Evolutionary conservation across 2,797 vertebrate species (phyloP).

Genomic region (Catharus ustulatus): DNA sequence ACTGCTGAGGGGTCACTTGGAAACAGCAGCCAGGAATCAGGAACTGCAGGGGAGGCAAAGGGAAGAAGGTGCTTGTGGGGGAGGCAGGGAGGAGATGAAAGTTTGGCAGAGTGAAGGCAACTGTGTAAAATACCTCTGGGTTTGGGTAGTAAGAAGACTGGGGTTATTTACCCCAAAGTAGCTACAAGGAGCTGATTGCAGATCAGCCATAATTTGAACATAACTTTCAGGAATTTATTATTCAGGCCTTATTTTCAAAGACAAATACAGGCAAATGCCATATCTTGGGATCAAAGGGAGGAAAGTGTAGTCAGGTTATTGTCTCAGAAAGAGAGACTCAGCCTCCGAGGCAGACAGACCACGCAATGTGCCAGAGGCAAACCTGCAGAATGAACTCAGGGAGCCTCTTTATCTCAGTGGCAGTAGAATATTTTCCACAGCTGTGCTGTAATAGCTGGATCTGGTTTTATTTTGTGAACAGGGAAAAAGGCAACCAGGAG

Average conservation of each 20-base stretch:
- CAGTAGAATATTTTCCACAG: slow-evolving; percentile 9
- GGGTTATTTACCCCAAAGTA: background rate
- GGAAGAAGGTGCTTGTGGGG: background rate
- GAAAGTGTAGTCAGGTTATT: background rate
- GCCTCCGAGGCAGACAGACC: background rate
- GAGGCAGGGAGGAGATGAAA: background rate
- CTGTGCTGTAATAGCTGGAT: background rate
- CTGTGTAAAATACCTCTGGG: background rate
- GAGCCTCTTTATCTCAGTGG: slow-evolving; percentile 14
- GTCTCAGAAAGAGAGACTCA: background rate
- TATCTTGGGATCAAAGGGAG: background rate
- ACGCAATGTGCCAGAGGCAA: slow-evolving; percentile 6
- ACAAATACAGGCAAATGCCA: fast-evolving
- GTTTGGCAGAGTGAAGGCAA: background rate
- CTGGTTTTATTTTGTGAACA: background rate
- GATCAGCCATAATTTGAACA: background rate
- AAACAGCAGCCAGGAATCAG: background rate
- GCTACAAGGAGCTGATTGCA: background rate
- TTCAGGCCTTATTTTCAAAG: slow-evolving; percentile 20
- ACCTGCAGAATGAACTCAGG: background rate
- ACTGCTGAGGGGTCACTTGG: background rate
- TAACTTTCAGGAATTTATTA: background rate
- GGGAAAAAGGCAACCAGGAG: background rate
- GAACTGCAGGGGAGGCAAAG: background rate
- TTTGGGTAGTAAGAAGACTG: background rate